These are phyloP conservation scores for Theretra japonica DNA, from an alignment of 2,888 invertebrate genomes.

Conservation along the genomic window DNA sequence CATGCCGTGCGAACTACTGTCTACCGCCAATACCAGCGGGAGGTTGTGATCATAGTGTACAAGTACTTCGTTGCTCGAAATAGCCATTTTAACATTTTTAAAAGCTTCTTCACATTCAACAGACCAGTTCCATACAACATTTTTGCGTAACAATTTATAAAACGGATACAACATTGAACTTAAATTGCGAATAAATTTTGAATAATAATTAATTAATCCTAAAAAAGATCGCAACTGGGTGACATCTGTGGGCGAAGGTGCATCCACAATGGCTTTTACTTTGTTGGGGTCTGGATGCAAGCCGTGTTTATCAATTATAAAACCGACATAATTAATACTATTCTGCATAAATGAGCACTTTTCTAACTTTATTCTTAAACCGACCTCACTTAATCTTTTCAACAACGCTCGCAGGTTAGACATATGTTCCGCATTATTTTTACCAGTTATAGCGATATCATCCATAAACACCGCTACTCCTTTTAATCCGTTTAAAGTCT, in stretches of 20 bases:
- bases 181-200: conserved; percentile 29
- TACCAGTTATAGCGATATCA: conserved; percentile 32
- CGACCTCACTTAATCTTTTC: conserved; percentile 38
- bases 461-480: conserved; percentile 28
- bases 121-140: conserved; percentile 11
- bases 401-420: conserved; percentile 32
- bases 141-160: conserved; percentile 31
- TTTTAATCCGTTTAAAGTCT: not conserved
- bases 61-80: conserved; percentile 33
- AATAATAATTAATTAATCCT: conserved; percentile 32
- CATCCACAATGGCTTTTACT: conserved; percentile 29
- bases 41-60: conserved; percentile 39
- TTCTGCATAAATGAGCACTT: conserved; percentile 43
- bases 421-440: not conserved
- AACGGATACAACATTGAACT: conserved; percentile 32
- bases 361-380: conserved; percentile 36
- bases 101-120: too few species aligned
- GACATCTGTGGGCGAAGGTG: conserved; percentile 35
- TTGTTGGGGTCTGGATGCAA: conserved; percentile 33
- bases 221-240: conserved; percentile 28
- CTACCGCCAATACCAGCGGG: conserved; percentile 38
- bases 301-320: conserved; percentile 33
- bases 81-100: conserved; percentile 28
- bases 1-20: conserved; percentile 39
- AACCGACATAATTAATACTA: conserved; percentile 40